A percentile compares a stretch with the other conserved stretches of the same genome.
Conservation (phyloP, 2,888 invertebrate species). For the Calliopum simillimum region DNA sequence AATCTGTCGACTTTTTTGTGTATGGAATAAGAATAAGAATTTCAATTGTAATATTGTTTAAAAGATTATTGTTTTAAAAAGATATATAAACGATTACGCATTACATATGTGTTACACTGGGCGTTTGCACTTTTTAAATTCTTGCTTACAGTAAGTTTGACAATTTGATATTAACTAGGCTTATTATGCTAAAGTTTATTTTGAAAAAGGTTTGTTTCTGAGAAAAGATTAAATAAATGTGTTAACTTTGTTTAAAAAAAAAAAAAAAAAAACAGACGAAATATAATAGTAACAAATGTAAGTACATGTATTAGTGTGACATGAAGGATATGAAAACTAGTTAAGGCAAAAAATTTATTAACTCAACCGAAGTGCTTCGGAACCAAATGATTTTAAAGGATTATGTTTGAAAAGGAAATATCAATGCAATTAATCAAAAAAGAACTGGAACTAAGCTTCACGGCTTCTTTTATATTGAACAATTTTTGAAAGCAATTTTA, state of each 20-base stretch:
- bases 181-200: neutral
- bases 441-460: too few species aligned
- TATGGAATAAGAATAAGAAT: slow-evolving; percentile 38
- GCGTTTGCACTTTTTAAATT: slow-evolving; percentile 54
- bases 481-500: too few species aligned
- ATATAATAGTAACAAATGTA: too few species aligned
- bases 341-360: too few species aligned
- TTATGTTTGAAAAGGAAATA: too few species aligned
- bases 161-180: neutral
- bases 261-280: neutral
- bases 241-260: neutral
- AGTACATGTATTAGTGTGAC: too few species aligned
- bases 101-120: slow-evolving; percentile 63
- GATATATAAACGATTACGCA: slow-evolving; percentile 43
- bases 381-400: too few species aligned
- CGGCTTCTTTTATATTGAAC: too few species aligned
- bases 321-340: too few species aligned
- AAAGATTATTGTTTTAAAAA: slow-evolving; percentile 37
- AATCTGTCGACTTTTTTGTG: slow-evolving; percentile 43
- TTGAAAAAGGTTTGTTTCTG: neutral
- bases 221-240: neutral
- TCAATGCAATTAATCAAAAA: too few species aligned
- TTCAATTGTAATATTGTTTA: slow-evolving; percentile 32
- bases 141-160: slow-evolving; percentile 26
- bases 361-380: too few species aligned